Conservation (phyloP, 1,140 invertebrate genomes). For the Dendroctonus valens region DNA sequence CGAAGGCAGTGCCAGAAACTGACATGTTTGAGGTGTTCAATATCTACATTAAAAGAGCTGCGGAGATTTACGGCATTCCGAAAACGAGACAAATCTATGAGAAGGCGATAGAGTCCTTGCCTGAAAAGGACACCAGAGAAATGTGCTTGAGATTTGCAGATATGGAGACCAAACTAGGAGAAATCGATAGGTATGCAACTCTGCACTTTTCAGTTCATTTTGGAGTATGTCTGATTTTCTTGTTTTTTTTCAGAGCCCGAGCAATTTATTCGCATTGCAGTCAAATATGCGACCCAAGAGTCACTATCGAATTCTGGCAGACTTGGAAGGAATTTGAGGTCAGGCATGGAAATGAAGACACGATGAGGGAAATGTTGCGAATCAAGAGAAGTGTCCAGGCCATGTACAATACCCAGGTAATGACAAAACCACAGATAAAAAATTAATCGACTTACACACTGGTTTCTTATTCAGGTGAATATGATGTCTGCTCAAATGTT, state of each 20-base stretch:
- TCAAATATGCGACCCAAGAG: slow-evolving; percentile 98
- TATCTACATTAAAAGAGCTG: slow-evolving; percentile 97
- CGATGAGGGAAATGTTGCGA: slow-evolving; percentile 97
- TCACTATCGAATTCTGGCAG: slow-evolving; percentile 93
- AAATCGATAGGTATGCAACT: slow-evolving; percentile 50
- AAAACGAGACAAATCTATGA: slow-evolving; percentile 97
- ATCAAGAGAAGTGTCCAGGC: slow-evolving; percentile 97
- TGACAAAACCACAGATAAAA: slow-evolving; percentile 29
- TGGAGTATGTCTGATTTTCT: neutral
- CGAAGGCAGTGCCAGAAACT: slow-evolving; percentile 87
- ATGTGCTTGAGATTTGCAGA: slow-evolving; percentile 97
- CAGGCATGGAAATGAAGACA: slow-evolving; percentile 99
- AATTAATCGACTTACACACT: neutral
- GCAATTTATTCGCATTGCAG: slow-evolving; percentile 98
- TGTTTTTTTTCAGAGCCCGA: slow-evolving; percentile 76
- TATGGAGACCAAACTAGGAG: slow-evolving; percentile 96
- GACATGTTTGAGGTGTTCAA: slow-evolving; percentile 98
- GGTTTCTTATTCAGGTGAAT: slow-evolving; percentile 59
- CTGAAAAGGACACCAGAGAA: slow-evolving; percentile 88
- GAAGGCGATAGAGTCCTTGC: slow-evolving; percentile 93
- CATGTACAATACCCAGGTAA: slow-evolving; percentile 88
- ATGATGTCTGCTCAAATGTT: slow-evolving; percentile 99
- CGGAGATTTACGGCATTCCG: slow-evolving; percentile 95
- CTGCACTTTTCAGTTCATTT: neutral
- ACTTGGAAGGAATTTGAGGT: slow-evolving; percentile 99